Percentiles rank a stretch among this genome's conserved stretches.
phyloP scores from a whole-genome alignment of 2,113 vertebrate genomes.

The Malaclemys terrapin region DNA sequence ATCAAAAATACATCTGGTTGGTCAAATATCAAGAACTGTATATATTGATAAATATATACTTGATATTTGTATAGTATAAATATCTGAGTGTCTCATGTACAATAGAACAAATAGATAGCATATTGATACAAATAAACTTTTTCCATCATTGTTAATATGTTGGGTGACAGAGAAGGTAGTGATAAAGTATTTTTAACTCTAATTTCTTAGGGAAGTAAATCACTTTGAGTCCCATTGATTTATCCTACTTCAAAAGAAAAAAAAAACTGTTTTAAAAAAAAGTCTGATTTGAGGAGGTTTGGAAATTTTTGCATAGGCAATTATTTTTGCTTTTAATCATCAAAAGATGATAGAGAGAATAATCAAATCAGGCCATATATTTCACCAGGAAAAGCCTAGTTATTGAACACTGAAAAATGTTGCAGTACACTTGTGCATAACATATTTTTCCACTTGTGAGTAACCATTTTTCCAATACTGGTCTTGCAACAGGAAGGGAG shows the following conservation, averaged over 20 bases:
- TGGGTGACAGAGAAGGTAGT: neutral
- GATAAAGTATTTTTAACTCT: neutral
- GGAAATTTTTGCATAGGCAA: neutral
- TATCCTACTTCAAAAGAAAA: neutral
- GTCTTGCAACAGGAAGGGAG: slow-evolving; percentile 18
- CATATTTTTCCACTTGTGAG: neutral
- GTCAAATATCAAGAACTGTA: neutral
- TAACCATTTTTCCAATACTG: neutral
- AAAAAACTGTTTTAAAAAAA: neutral
- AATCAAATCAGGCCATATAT: neutral
- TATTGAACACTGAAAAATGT: neutral
- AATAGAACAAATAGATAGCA: neutral
- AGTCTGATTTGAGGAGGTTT: neutral
- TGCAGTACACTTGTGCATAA: slow-evolving; percentile 7
- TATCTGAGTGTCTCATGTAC: neutral
- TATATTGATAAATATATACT: too few relatives aligned
- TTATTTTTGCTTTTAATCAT: neutral
- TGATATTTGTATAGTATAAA: too few relatives aligned
- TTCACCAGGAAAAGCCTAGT: neutral
- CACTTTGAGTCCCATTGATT: neutral
- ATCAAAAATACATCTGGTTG: neutral
- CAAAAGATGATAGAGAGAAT: neutral
- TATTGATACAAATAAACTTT: neutral
- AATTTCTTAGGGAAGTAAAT: neutral
- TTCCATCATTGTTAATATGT: neutral